phyloP scores from a whole-genome alignment of 1,140 invertebrate species.

The Ceratosolen fusciceps region DNA sequence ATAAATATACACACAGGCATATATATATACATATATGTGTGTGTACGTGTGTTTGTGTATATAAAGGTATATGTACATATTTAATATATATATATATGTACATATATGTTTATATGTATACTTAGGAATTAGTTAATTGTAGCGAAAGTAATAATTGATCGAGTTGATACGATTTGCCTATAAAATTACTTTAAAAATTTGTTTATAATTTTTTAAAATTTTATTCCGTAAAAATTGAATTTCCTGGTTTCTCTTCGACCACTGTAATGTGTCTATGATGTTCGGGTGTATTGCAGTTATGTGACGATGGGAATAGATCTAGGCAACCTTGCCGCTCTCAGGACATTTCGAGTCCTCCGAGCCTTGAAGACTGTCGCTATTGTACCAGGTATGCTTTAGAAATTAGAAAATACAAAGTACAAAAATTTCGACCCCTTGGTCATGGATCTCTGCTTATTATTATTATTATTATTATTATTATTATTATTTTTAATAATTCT shows the following conservation, averaged over 20 bases:
- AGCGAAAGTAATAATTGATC: slow-evolving; percentile 57
- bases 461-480: too few species aligned
- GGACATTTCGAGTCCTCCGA: slow-evolving; percentile 98
- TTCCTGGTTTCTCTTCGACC: slow-evolving; percentile 61
- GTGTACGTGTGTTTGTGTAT: neutral
- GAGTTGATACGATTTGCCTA: slow-evolving; percentile 54
- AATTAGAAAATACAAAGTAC: slow-evolving; percentile 24
- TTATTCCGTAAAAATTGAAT: slow-evolving; percentile 43
- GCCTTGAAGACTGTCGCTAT: slow-evolving; percentile 99
- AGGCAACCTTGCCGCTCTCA: slow-evolving; percentile 96
- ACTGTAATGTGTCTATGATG: slow-evolving; percentile 72
- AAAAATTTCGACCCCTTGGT: slow-evolving; percentile 4
- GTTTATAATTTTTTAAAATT: slow-evolving; percentile 52
- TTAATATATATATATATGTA: slow-evolving; percentile 42
- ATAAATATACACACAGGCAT: neutral
- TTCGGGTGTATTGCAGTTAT: slow-evolving; percentile 86
- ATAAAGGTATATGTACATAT: slow-evolving; percentile 47
- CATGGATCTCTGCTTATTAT: neutral
- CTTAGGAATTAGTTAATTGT: slow-evolving; percentile 53
- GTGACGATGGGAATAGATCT: slow-evolving; percentile 98
- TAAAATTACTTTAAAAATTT: slow-evolving; percentile 49
- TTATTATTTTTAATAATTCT: too few species aligned
- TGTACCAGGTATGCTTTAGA: slow-evolving; percentile 89
- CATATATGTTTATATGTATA: neutral
- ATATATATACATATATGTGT: slow-evolving; percentile 41